phyloP scores from a whole-genome alignment of 2,113 vertebrate species.

The Neolamprologus variostigma region DNA sequence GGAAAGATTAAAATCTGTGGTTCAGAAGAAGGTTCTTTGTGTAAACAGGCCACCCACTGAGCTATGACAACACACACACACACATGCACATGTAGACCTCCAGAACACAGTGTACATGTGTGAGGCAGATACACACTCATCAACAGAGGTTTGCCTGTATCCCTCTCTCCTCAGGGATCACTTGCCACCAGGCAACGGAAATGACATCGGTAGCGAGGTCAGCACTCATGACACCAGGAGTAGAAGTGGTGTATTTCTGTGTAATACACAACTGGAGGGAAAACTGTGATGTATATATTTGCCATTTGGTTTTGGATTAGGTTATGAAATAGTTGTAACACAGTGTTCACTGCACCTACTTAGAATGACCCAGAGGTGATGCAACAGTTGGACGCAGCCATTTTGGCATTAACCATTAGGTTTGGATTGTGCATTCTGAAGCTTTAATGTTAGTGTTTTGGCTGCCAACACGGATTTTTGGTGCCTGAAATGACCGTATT shows the following conservation, averaged over 20 bases:
- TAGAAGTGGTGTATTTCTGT: background rate
- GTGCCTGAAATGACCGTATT: background rate
- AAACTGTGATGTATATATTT: background rate
- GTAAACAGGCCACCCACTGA: constrained; percentile 23
- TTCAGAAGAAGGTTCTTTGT: constrained; percentile 30
- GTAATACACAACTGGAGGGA: background rate
- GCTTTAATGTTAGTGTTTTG: background rate
- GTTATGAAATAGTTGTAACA: background rate
- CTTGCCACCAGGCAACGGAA: constrained; percentile 8
- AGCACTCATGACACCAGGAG: constrained; percentile 1
- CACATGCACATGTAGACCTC: background rate
- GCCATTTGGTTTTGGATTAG: background rate
- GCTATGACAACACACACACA: background rate
- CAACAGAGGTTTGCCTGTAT: constrained; percentile 11
- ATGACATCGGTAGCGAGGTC: constrained; percentile 12
- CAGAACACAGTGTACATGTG: background rate
- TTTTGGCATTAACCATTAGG: background rate
- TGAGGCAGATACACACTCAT: background rate
- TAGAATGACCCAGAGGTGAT: background rate
- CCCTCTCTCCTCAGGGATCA: background rate
- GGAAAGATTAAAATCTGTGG: constrained; percentile 13
- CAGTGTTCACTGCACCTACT: background rate
- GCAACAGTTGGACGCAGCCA: background rate
- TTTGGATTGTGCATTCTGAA: background rate
- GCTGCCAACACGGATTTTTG: accelerated